phyloP scores from a whole-genome alignment of 1,140 invertebrate species.

The Anoplolepis gracilipes region DNA sequence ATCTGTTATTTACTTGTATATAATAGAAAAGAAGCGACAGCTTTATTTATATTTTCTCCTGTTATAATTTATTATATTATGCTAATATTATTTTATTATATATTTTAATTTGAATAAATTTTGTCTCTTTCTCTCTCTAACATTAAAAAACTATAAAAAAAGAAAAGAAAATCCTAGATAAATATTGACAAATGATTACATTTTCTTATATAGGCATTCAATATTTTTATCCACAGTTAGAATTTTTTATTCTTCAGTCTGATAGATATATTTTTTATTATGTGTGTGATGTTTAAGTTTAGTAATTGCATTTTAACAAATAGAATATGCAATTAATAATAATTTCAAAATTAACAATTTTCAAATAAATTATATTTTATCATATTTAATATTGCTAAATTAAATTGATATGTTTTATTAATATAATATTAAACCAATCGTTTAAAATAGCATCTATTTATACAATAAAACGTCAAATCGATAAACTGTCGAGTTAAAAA shows the following conservation, averaged over 20 bases:
- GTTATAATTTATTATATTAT: neutral
- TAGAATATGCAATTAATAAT: constrained; percentile 20
- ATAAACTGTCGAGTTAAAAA: constrained; percentile 23
- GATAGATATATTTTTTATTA: constrained; percentile 17
- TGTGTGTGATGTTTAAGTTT: neutral
- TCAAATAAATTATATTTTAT: constrained; percentile 43
- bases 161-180: neutral
- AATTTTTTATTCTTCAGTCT: neutral
- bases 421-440: constrained; percentile 26
- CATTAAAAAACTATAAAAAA: neutral
- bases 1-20: neutral
- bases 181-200: neutral
- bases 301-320: constrained; percentile 22
- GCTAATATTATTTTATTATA: neutral
- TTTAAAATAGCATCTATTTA: constrained; percentile 29
- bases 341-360: constrained; percentile 37
- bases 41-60: neutral
- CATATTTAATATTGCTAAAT: constrained; percentile 32
- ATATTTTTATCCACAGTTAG: neutral
- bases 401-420: constrained; percentile 42
- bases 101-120: neutral
- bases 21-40: neutral
- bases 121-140: neutral
- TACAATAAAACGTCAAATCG: constrained; percentile 12
- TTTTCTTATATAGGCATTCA: neutral